Evolutionary conservation across 2,113 vertebrate species (phyloP), one percentile per base, ranked within the genome.

Genomic region (Riparia riparia): DNA sequence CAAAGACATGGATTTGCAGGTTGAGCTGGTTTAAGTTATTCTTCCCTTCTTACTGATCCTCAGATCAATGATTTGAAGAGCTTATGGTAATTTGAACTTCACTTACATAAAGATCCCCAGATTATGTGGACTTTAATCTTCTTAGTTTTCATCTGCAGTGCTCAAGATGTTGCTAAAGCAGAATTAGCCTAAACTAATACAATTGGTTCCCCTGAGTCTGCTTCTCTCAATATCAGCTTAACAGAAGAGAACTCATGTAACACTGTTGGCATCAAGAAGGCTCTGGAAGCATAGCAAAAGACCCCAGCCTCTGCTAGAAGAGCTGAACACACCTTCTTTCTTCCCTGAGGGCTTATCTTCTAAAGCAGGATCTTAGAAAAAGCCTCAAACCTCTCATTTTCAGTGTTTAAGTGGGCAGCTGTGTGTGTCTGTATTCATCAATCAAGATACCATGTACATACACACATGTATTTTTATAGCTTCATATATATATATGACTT

Each of bases 71-170:
- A 93, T 72, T 83, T 89, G 32, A 91, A 93, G 54, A 95, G 53
- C 29, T 97, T 89, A 94, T 29, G 76, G 73, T 91, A 94, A 97
- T 93, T 86, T 88, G 86, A 96, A 86, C 45, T 83, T 95, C 69
- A 64, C 64, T 90, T 80, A 91, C 88, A 93, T 61, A 84, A 93
- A 92, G 92, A 95, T 96, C 82, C 50, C 21, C 61, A 92, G 96
- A 94, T 97, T 93, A 95, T 37, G 50, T 39, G 39, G 45, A 78
- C 32, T 80, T 96, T 89, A 96, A 97, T 94, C 94, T 83, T 93
- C 91, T 96, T 90, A 94, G 65, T 79, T 95, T 93, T 86, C 82
- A 92, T 20, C 91, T 84, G 83, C 60, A 86, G 79, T 49, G 58
- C 87, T 92, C 70, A 95, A 85, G 70, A 90, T 24, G 6, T 71